Base-by-base conservation (phyloP, 2,113 vertebrate genomes). In the Urocolius indicus region DNA sequence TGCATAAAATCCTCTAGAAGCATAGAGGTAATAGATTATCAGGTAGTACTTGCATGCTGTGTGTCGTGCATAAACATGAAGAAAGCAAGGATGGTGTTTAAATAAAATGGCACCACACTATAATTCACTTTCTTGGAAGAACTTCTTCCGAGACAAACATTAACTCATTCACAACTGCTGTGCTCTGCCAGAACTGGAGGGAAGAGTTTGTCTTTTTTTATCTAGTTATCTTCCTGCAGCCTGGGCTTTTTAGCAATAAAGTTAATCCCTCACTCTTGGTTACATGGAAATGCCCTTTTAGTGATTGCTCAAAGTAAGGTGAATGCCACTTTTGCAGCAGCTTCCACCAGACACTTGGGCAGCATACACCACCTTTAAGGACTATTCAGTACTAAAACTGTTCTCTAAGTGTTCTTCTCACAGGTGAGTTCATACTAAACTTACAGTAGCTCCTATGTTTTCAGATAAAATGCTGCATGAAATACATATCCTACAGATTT, bases 81-180 rank as follows among this genome's bases (percentile, higher is more conserved):
- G 69, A 83, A 88, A 89, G 48, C 34, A 48, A 52, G 86, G 32
- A 62, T 67, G 26, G 22, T 87, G 75, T 89, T 95, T 75, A 86
- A 45, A 45, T 59, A 43, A 16, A 77, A 80, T 34, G n/a, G 82
- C 54, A 79, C 51, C 43, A 5, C 32, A 73, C 46, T 67, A 30
- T 74, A 91, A 91, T 74, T 94, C 66, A 84, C 63, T 92, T 87
- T 89, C 83, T 89, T 95, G 71, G 65, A 71, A 92, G 85, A 95
- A 91, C 84, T 62, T 91, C 73, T 92, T 49, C 45, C 4, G 13
- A 92, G 74, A 68, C 51, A 90, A 90, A 36, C 29, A 19, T 93
- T 94, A 94, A 94, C 90, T 93, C 76, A 0, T 96, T 96, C 93
- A 29, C 51, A 90, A 34, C 93, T 26, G 41, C 86, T 63, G 36